Conservation (phyloP, 2,113 vertebrate genomes). For the Oncorhynchus masou region DNA sequence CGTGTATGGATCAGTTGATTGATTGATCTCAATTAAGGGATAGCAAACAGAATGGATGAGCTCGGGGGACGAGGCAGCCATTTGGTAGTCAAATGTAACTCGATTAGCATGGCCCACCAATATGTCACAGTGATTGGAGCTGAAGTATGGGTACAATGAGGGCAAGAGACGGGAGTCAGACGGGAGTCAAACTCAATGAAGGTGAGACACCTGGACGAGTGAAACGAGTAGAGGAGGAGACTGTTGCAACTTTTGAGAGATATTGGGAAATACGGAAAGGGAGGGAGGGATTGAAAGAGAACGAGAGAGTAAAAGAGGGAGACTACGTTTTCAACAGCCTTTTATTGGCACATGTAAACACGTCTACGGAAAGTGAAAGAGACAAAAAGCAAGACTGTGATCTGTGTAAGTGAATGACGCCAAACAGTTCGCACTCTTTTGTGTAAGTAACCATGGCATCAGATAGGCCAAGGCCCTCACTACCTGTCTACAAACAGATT, state of each 20-base stretch:
- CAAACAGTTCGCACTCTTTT: too few species aligned
- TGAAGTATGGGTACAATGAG: slow-evolving; percentile 61
- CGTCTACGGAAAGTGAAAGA: too few species aligned
- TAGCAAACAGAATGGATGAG: slow-evolving; percentile 61
- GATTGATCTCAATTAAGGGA: slow-evolving; percentile 59
- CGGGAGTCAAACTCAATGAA: slow-evolving; percentile 63
- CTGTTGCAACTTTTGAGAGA: slow-evolving; percentile 19
- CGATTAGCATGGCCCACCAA: slow-evolving; percentile 65
- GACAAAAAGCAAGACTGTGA: too few species aligned
- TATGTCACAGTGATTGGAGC: slow-evolving; percentile 64
- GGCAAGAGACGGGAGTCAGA: slow-evolving; percentile 25
- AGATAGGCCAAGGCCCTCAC: too few species aligned
- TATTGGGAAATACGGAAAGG: slow-evolving; percentile 8
- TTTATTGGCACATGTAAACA: too few species aligned
- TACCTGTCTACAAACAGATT: too few species aligned
- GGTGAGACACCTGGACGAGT: not conserved
- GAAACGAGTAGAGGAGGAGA: slow-evolving; percentile 7
- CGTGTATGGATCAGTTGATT: slow-evolving; percentile 61
- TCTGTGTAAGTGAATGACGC: too few species aligned
- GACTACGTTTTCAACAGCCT: too few species aligned
- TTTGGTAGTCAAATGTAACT: slow-evolving; percentile 69
- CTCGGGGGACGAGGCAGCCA: slow-evolving; percentile 22
- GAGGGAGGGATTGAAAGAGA: not conserved
- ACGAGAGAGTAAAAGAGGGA: not conserved
- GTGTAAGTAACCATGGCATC: too few species aligned